These are phyloP conservation scores for Sympetrum striolatum DNA, from an alignment of 2,888 invertebrate genomes.

Conservation along the genomic window DNA sequence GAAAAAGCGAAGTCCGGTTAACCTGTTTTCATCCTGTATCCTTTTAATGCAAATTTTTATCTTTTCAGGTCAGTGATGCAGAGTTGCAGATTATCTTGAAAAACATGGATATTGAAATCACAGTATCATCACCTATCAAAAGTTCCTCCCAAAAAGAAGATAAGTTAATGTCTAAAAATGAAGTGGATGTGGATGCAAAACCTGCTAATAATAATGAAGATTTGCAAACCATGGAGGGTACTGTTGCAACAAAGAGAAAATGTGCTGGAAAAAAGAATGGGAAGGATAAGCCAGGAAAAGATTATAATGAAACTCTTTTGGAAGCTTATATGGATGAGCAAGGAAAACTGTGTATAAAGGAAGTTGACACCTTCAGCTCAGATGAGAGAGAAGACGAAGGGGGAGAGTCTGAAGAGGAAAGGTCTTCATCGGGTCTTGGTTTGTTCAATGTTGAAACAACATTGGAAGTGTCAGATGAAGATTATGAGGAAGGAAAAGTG, in stretches of 20 bases:
- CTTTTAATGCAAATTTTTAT: background rate
- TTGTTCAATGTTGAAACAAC: slow-evolving; percentile 13
- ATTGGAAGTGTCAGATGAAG: background rate
- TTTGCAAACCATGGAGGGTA: background rate
- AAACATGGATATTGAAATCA: slow-evolving; percentile 11
- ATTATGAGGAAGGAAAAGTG: background rate
- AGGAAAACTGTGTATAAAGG: slow-evolving; percentile 15
- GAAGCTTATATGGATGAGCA: slow-evolving; percentile 41
- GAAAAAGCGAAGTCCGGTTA: too few relatives aligned
- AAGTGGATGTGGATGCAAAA: slow-evolving; percentile 2
- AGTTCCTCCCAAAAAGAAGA: slow-evolving; percentile 44
- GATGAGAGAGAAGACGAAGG: slow-evolving; percentile 26
- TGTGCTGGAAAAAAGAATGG: background rate
- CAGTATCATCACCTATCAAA: background rate
- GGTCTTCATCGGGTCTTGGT: slow-evolving; percentile 43
- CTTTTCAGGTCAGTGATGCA: background rate
- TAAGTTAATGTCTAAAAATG: slow-evolving; percentile 30
- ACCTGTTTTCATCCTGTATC: too few relatives aligned
- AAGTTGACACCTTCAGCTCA: slow-evolving; percentile 2
- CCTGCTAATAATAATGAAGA: slow-evolving; percentile 9
- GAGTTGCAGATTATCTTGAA: slow-evolving; percentile 27
- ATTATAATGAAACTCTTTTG: slow-evolving; percentile 33
- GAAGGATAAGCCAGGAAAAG: slow-evolving; percentile 39
- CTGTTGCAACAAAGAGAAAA: background rate
- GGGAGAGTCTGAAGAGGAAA: slow-evolving; percentile 46